These are phyloP conservation scores for Ephestia elutella DNA, from an alignment of 1,140 invertebrate species.

Conservation along the genomic window DNA sequence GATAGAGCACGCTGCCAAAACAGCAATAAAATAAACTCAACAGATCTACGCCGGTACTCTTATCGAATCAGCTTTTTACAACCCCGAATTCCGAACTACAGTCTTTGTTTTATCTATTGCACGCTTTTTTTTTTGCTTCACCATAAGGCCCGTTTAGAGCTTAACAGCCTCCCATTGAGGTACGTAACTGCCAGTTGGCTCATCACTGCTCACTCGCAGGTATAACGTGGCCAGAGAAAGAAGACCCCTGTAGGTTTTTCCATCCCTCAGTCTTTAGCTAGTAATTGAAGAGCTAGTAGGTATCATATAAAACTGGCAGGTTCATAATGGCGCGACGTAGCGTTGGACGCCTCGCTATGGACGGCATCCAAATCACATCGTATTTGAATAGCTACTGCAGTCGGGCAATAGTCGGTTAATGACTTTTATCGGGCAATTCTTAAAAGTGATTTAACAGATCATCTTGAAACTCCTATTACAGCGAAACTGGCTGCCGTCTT, in stretches of 20 bases:
- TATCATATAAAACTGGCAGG: constrained; percentile 32
- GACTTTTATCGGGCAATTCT: constrained; percentile 33
- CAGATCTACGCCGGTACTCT: background rate
- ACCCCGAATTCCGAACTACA: constrained; percentile 25
- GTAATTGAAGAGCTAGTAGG: constrained; percentile 20
- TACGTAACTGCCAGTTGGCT: constrained; percentile 49
- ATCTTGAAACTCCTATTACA: background rate
- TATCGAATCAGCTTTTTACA: constrained; percentile 13
- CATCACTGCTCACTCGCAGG: constrained; percentile 45
- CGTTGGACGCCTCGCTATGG: constrained; percentile 34
- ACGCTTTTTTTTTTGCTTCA: constrained; percentile 30
- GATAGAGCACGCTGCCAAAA: background rate
- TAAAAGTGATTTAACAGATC: constrained; percentile 8
- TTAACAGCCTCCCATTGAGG: constrained; percentile 55
- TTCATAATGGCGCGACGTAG: constrained; percentile 33
- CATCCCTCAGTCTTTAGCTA: constrained; percentile 3
- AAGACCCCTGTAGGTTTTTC: constrained; percentile 24
- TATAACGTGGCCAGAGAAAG: constrained; percentile 33
- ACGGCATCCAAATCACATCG: constrained; percentile 51
- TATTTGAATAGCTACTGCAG: constrained; percentile 51
- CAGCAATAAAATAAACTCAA: constrained; percentile 1
- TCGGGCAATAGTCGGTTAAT: constrained; percentile 38
- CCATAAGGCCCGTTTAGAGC: constrained; percentile 45
- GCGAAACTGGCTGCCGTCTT: no score
- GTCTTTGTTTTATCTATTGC: constrained; percentile 31